Evolutionary conservation across 1,140 invertebrate genomes (phyloP), one percentile per base, ranked within the genome.

Genomic region (Acromyrmex heyeri): DNA sequence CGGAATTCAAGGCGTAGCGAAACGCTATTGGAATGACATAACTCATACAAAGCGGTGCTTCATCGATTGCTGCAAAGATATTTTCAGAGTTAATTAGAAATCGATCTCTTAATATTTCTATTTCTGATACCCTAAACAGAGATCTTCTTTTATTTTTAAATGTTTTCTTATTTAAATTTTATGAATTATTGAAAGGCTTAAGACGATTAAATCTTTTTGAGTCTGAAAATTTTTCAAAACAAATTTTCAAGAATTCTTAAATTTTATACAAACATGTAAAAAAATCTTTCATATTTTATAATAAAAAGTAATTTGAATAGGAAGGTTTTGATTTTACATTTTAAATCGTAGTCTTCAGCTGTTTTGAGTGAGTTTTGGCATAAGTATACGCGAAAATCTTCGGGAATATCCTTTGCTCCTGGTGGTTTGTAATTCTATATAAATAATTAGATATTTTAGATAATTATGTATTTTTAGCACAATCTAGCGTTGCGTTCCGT

Each of bases 361-460:
- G 96, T 95, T 94, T 98, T 98, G 1, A 96, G 95, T 27, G 96
- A 95, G 92, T 98, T 97, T 90, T 96, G 96, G 24, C 96, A 92
- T 38, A 99, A 96, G 75, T 97, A 96, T 16, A 99, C 95, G 59
- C 98, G 96, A 92, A 98, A 97, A 95, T 99, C 98, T 14, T 97
- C 96, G 5, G 98, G 98, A 86, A 99, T 98, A 92, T 99, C 98
- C 93, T 98, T 98, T 0, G 97, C 96, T 8, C 97, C 97, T 4
- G 98, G 98, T 14, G 97, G 96, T 92, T 98, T 98, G 93, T 98
- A 99, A 83, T 96, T 97, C 96, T 96, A 86, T 1, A 91, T 87
- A n/a, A 82, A 67, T 57, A 86, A 55, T 48, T 0, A 62, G n/a
- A 48, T 18, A 78, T 1, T 61, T 59, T 6, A 6, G 14, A 59